phyloP scores from a whole-genome alignment of 2,797 vertebrate species.

The Pangasius sanitwongsei region DNA sequence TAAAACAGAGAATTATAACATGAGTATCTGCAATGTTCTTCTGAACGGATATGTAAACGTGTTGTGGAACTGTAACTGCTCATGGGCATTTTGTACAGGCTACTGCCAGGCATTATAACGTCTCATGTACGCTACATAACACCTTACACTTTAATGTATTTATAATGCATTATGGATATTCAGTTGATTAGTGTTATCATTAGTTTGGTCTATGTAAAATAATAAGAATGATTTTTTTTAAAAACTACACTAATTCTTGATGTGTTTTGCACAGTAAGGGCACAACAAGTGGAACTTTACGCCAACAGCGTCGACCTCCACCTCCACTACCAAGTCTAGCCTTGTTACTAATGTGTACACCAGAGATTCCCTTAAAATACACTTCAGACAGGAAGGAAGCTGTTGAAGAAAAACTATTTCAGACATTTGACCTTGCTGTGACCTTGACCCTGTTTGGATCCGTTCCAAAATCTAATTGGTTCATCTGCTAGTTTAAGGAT shows the following conservation, averaged over 20 bases:
- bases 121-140: too few relatives aligned
- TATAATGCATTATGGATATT: too few relatives aligned
- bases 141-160: too few relatives aligned
- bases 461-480: not conserved
- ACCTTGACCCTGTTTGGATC: not conserved
- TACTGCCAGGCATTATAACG: too few relatives aligned
- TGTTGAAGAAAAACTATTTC: not conserved
- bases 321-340: not conserved
- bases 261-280: not conserved
- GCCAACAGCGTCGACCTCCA: not conserved
- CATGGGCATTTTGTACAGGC: not conserved
- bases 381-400: not conserved
- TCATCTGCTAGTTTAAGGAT: not conserved
- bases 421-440: not conserved
- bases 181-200: not conserved
- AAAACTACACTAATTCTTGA: not conserved
- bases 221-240: not conserved
- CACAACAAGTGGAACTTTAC: too few relatives aligned
- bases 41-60: too few relatives aligned
- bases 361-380: not conserved
- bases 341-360: not conserved
- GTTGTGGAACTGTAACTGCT: not conserved
- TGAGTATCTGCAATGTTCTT: not conserved
- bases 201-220: not conserved
- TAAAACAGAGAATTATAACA: not conserved